Conservation (phyloP, 2,888 invertebrate species). For the Ischnura elegans region DNA sequence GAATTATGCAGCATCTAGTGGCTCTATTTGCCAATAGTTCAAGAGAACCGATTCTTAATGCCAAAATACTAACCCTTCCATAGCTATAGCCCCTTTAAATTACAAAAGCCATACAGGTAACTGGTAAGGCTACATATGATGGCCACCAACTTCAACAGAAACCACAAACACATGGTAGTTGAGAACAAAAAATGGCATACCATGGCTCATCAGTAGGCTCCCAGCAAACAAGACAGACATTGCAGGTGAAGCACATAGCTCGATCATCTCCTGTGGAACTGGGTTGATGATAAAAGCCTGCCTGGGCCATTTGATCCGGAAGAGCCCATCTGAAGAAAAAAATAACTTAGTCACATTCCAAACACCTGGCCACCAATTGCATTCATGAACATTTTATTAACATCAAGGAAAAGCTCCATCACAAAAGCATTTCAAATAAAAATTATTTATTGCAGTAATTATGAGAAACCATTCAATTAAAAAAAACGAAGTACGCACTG, state of each 20-base stretch:
- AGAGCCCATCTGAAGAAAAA: constrained; percentile 89
- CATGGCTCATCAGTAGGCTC: constrained; percentile 98
- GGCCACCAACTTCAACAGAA: neutral
- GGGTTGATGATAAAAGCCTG: constrained; percentile 97
- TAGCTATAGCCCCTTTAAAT: too few relatives aligned
- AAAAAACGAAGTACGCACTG: too few relatives aligned
- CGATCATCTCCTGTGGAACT: constrained; percentile 94
- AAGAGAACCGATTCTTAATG: too few relatives aligned
- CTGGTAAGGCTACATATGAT: too few relatives aligned
- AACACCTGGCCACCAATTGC: neutral
- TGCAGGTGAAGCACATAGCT: constrained; percentile 97
- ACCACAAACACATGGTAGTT: neutral
- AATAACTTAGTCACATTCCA: neutral
- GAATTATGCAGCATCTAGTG: too few relatives aligned
- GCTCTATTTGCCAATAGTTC: too few relatives aligned
- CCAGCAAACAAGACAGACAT: constrained; percentile 97
- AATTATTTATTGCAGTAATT: too few relatives aligned
- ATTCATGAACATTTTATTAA: neutral
- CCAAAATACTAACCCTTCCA: too few relatives aligned
- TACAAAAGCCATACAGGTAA: too few relatives aligned
- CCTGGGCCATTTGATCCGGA: constrained; percentile 97
- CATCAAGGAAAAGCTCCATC: too few relatives aligned
- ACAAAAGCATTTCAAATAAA: too few relatives aligned
- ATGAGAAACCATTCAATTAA: too few relatives aligned
- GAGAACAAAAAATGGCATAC: constrained; percentile 76